These are phyloP conservation scores for Falco biarmicus DNA, from an alignment of 2,797 vertebrate genomes.

Conservation along the genomic window DNA sequence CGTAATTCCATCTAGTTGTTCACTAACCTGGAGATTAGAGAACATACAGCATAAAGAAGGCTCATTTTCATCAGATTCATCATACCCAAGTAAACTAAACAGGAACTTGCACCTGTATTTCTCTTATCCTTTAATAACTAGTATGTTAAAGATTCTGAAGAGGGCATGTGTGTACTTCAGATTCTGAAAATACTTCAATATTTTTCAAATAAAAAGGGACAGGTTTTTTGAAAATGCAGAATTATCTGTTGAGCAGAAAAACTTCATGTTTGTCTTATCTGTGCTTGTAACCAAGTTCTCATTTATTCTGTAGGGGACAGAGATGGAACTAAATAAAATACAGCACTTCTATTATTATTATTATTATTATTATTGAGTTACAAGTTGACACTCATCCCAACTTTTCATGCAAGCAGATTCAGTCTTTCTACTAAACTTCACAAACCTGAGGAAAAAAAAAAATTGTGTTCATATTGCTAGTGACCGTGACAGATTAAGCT, in stretches of 20 bases:
- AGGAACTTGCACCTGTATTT: neutral
- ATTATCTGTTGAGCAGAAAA: neutral
- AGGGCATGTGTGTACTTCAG: neutral
- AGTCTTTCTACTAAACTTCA: neutral
- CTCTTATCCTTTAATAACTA: neutral
- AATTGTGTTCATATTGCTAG: neutral
- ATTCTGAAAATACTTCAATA: neutral
- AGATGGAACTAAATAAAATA: neutral
- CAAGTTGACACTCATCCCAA: neutral
- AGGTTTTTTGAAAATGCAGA: neutral
- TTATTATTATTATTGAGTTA: neutral
- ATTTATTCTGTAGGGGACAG: neutral
- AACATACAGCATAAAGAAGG: neutral
- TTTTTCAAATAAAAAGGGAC: neutral
- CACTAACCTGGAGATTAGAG: neutral
- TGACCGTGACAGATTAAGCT: neutral
- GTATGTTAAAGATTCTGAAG: neutral
- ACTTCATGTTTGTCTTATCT: neutral
- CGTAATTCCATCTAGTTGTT: neutral
- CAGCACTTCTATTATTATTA: neutral
- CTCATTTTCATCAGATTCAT: neutral
- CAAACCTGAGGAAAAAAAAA: neutral
- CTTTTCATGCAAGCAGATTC: neutral
- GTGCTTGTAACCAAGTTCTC: neutral
- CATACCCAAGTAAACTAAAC: neutral